Base-by-base conservation (phyloP, 2,888 invertebrate genomes). In the Drosophila prostipennis region DNA sequence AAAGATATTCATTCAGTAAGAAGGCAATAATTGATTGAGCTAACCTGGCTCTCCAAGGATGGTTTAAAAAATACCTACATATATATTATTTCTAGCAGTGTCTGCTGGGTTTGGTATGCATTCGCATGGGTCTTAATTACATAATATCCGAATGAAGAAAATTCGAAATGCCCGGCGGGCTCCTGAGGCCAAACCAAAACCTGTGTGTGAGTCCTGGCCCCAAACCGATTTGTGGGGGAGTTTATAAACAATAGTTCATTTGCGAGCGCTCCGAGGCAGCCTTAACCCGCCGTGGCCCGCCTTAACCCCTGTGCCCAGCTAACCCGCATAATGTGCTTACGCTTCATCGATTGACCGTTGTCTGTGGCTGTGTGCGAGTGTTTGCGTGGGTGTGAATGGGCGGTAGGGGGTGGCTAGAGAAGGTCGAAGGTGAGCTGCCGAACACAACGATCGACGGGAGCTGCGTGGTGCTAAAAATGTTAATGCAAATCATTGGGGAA, bases 201-300 rank as follows among this genome's bases (percentile, higher is more conserved):
- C 2, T 45, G 61, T 49, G 26, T 61, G 45, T 32, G 37, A 56
- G 6, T 51, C 55, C 42, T 7, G 59, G 34, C 42, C 10, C 59
- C 14, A 57, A 14, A 40, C 57, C 61, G 52, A 45, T 68, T 54
- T 54, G 29, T 40, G 52, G 37, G 60, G 48, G 40, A 73, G 63
- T 76, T 68, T 74, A 76, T 78, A 87, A 79, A 89, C 83, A 89
- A 86, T 89, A 88, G 88, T 88, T 90, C 79, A 86, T 87, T 88
- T 87, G 74, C 67, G 71, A 67, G 39, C 34, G 37, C 40, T 48
- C 51, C 7, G 46, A 11, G 49, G 37, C 23, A 14, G 45, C 58
- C 39, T 58, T 58, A 56, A 53, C 53, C 54, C 54, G 34, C 53
- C 34, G 54, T 34, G 23, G 34, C 55, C 55, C 55, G 53, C 60